Evolutionary conservation across 1,140 invertebrate species (phyloP).

Genomic region (Theocolax elegans): DNA sequence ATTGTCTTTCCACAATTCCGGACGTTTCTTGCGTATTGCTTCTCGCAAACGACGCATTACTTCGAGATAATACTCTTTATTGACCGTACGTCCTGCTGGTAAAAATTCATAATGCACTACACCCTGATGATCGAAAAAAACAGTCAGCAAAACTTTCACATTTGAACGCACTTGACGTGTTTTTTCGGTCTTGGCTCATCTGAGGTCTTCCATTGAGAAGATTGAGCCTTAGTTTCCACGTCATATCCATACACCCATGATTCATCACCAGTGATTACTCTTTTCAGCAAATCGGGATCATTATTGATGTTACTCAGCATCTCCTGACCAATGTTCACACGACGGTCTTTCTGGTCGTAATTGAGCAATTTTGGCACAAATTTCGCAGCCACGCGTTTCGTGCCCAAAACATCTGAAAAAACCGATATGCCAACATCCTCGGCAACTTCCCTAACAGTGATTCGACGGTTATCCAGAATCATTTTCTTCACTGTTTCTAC

Average conservation of each 20-base stretch:
- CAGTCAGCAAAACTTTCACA: conserved; percentile 35
- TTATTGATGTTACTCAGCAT: no score
- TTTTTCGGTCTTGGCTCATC: conserved; percentile 34
- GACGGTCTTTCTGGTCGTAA: no score
- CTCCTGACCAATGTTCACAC: no score
- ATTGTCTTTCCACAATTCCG: conserved; percentile 39
- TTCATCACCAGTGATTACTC: conserved; percentile 53
- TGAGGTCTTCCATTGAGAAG: conserved; percentile 6
- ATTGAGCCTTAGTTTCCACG: conserved; percentile 39
- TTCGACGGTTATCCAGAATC: no score
- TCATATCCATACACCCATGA: conserved; percentile 44
- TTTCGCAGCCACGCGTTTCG: no score
- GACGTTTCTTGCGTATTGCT: conserved; percentile 45
- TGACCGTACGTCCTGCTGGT: conserved; percentile 49
- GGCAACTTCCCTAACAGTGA: no score
- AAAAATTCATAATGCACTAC: conserved; percentile 50
- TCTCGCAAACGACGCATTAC: conserved; percentile 51
- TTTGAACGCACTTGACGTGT: conserved; percentile 35
- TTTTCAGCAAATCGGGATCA: no score
- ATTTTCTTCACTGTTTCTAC: no score
- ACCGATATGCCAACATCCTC: no score
- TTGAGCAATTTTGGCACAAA: no score
- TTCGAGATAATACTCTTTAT: conserved; percentile 48
- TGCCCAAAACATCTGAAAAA: no score
- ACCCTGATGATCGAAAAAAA: conserved; percentile 23